Evolutionary conservation across 2,888 invertebrate species (phyloP).

Genomic region (Sepiola atlantica): DNA sequence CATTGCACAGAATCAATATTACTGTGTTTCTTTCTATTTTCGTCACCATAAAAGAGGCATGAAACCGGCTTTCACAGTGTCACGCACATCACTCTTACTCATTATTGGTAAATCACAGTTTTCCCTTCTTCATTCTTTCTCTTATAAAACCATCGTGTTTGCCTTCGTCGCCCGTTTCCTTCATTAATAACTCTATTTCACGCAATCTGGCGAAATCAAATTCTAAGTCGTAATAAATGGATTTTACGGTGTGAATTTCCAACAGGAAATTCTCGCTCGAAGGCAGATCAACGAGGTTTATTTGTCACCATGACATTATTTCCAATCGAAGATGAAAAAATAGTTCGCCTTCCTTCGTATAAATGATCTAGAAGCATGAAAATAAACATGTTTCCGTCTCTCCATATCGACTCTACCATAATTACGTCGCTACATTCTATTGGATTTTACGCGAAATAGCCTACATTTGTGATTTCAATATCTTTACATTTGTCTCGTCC

Average conservation of each 20-base stretch:
- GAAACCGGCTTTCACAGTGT: not conserved
- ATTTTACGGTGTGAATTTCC: not conserved
- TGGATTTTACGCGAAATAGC: too few species aligned
- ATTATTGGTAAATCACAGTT: not conserved
- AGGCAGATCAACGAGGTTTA: not conserved
- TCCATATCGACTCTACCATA: too few species aligned
- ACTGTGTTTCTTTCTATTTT: not conserved
- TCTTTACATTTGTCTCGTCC: too few species aligned
- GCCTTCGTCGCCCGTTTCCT: not conserved
- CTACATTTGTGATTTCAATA: too few species aligned
- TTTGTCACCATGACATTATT: not conserved
- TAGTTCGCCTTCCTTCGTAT: too few species aligned
- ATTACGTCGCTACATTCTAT: too few species aligned
- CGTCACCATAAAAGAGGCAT: not conserved
- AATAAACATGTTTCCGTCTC: too few species aligned
- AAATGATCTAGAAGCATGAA: too few species aligned
- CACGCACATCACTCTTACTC: not conserved
- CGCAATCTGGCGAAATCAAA: not conserved
- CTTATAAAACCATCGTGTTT: not conserved
- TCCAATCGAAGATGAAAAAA: not conserved
- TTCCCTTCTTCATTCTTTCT: not conserved
- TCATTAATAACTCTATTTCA: not conserved
- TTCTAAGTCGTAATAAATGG: not conserved
- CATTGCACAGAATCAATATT: not conserved
- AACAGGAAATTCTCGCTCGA: not conserved